A percentile compares a stretch with the other conserved stretches of the same genome.
Conservation (phyloP, 2,113 vertebrate genomes). For the Eira barbara region DNA sequence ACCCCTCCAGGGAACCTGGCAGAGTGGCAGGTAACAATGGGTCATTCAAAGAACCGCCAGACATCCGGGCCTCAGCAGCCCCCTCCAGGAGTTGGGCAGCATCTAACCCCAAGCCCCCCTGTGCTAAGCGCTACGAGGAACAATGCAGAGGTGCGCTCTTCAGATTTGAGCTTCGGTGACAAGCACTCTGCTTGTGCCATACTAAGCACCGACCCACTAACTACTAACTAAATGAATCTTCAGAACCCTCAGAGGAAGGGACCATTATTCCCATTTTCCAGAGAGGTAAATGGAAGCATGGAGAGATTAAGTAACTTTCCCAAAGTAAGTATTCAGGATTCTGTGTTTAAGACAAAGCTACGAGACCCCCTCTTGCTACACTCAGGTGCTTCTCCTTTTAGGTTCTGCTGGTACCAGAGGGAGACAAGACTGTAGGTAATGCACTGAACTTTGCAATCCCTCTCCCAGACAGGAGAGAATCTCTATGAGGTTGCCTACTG, state of each 20-base stretch:
- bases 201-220: not conserved
- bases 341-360: not conserved
- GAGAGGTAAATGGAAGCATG: not conserved
- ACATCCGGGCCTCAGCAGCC: not conserved
- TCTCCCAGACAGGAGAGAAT: not conserved
- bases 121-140: not conserved
- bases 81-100: not conserved
- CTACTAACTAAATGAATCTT: not conserved
- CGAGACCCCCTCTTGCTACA: not conserved
- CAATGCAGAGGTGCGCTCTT: not conserved
- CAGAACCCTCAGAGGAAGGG: not conserved
- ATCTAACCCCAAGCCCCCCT: not conserved
- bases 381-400: not conserved
- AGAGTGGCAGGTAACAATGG: not conserved
- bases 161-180: not conserved
- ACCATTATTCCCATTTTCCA: not conserved
- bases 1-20: not conserved
- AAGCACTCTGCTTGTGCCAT: not conserved
- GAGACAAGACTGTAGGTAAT: not conserved
- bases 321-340: not conserved
- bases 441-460: not conserved
- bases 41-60: slow-evolving; percentile 29
- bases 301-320: not conserved
- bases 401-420: not conserved
- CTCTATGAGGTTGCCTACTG: not conserved